Percentiles rank a stretch among this genome's conserved stretches.
Evolutionary conservation across 1,140 invertebrate species (phyloP).

Genomic region (Ladona fulva): DNA sequence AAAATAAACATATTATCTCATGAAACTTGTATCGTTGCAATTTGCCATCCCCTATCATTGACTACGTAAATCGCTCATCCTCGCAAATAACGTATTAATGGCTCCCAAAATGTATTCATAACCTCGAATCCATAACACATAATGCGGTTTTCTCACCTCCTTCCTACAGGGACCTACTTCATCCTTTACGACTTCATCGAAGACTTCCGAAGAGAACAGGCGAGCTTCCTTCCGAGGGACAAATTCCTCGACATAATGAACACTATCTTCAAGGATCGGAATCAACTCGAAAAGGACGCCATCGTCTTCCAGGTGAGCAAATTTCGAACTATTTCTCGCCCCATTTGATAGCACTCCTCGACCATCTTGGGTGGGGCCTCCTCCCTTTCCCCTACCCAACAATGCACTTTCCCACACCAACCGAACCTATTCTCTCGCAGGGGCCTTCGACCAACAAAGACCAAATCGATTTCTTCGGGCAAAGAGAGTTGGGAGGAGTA

Average conservation of each 20-base stretch:
- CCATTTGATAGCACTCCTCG: background rate
- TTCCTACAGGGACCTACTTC: constrained; percentile 75
- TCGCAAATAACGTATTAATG: too few species aligned
- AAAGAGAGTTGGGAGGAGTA: background rate
- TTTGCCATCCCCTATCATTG: too few species aligned
- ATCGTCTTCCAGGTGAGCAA: constrained; percentile 77
- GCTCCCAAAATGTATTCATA: too few species aligned
- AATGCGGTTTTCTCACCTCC: constrained; percentile 21
- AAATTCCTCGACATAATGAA: constrained; percentile 79
- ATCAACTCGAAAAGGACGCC: constrained; percentile 70
- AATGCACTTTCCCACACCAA: background rate
- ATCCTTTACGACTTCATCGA: constrained; percentile 85
- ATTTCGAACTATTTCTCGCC: background rate
- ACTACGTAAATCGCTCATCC: too few species aligned
- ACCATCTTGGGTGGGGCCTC: background rate
- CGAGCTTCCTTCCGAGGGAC: constrained; percentile 66
- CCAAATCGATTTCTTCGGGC: background rate
- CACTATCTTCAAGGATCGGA: constrained; percentile 79
- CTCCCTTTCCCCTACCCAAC: background rate
- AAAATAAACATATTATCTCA: too few species aligned
- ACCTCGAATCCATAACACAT: too few species aligned
- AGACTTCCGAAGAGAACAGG: constrained; percentile 76
- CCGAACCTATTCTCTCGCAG: background rate
- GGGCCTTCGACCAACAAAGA: background rate
- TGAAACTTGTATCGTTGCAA: too few species aligned